Evolutionary conservation across 2,797 vertebrate species (phyloP), one percentile per base, ranked within the genome.

Genomic region (Tokudaia muenninki): DNA sequence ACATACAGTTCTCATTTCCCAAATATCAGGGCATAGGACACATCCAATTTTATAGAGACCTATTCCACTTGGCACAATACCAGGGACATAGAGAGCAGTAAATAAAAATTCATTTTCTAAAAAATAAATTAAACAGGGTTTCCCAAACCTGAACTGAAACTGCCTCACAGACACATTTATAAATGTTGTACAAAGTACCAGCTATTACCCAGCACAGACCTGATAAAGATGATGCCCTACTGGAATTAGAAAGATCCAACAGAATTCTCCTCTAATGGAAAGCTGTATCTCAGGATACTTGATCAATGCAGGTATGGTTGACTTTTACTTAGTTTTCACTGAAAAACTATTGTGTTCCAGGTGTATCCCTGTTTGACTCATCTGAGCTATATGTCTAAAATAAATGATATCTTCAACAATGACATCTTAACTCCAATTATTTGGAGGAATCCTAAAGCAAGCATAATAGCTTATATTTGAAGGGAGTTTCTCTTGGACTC

Each of bases 161-260:
- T 84, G 6, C 29, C 83, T 93, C 14, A 14, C 22, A 44, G 22
- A n/a, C 41, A 8, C 13, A 55, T 41, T 1, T 24, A 55, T 6
- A 90, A 44, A 34, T 90, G 22, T 47, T 37, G 5, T 50, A 87
- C 34, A 16, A 21, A 59, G 7, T 67, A 0, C 37, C 8, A n/a
- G 22, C 11, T 7, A 34, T 83, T 67, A 41, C 21, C 24, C 44
- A 47, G 12, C 10, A 47, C 13, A 37, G 26, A 80, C 41, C 16
- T 55, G 9, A 41, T 55, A 10, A n/a, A 70, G 41, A 74, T 4
- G 3, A 1, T 3, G 0, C 24, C 6, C n/a, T 6, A 2, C 7
- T 21, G 29, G 8, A 11, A 47, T 2, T 10, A 8, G 2, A 19
- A 29, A 70, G 13, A 9, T 0, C 10, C 1, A 31, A 1, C 14